Conservation (phyloP, 2,797 vertebrate genomes). For the Lophotriccus pileatus region DNA sequence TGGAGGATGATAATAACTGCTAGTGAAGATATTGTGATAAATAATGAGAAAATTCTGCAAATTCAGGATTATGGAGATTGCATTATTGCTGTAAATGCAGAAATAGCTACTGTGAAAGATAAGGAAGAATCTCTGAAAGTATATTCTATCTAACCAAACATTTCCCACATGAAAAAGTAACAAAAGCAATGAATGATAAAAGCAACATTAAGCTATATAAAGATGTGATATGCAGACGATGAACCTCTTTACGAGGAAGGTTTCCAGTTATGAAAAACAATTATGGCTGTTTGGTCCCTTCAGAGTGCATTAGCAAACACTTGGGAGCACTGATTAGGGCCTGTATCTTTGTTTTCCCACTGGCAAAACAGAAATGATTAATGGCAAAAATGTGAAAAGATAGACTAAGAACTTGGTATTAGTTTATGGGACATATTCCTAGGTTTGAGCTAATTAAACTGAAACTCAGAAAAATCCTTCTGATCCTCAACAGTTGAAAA, state of each 20-base stretch:
- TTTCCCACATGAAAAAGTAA: conserved; percentile 3
- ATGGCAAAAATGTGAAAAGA: neutral
- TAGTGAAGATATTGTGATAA: neutral
- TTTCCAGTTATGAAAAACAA: conserved; percentile 1
- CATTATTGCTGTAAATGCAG: conserved; percentile 25
- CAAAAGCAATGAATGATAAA: conserved; percentile 15
- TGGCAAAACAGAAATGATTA: conserved; percentile 3
- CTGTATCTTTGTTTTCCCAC: conserved; percentile 3
- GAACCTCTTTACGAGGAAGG: neutral
- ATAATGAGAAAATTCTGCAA: neutral
- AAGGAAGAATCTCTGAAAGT: conserved; percentile 28
- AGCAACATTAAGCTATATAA: conserved; percentile 16
- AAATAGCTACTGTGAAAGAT: conserved; percentile 37
- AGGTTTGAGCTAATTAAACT: neutral
- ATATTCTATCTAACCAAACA: conserved; percentile 38
- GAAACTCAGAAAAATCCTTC: neutral
- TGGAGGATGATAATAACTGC: neutral
- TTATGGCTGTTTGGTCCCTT: neutral
- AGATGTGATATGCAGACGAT: conserved; percentile 4
- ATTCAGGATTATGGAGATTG: neutral
- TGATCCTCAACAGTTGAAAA: neutral
- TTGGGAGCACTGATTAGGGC: conserved; percentile 3
- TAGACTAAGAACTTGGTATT: neutral
- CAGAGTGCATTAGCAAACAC: conserved; percentile 11
- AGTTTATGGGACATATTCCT: neutral